Conservation (phyloP, 2,797 vertebrate genomes). For the Acanthiza pusilla region DNA sequence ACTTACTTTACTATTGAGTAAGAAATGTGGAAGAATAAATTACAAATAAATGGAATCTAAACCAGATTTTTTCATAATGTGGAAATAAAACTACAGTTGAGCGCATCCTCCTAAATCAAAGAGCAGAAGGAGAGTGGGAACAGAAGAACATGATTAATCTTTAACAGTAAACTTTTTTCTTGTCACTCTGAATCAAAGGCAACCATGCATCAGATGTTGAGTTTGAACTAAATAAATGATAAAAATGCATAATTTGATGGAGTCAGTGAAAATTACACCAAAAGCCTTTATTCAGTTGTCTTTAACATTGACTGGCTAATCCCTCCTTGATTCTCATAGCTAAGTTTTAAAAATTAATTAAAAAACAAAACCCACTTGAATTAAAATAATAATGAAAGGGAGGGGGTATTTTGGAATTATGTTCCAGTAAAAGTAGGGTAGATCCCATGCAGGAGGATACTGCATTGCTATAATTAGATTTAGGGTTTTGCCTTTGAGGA, state of each 20-base stretch:
- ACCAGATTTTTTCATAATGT: not conserved
- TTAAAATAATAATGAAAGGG: not conserved
- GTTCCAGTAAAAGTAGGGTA: not conserved
- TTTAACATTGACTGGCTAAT: not conserved
- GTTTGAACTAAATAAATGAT: conserved; percentile 23
- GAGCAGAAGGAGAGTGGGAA: conserved; percentile 64
- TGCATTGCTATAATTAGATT: not conserved
- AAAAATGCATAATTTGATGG: conserved; percentile 6
- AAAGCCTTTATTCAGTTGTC: not conserved
- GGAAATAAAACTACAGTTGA: conserved; percentile 25
- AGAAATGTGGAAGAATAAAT: not conserved
- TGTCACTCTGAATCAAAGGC: conserved; percentile 60
- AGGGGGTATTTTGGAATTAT: not conserved
- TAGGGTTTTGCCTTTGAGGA: not conserved
- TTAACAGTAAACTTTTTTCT: conserved; percentile 59
- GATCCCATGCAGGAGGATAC: not conserved
- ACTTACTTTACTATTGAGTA: not conserved
- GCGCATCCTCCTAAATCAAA: conserved; percentile 4
- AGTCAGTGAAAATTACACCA: not conserved
- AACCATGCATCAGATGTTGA: conserved; percentile 38
- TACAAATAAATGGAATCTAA: not conserved
- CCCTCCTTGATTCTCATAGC: not conserved
- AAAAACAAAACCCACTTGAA: not conserved
- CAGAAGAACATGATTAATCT: conserved; percentile 62
- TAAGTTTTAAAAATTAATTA: not conserved